phyloP scores from a whole-genome alignment of 2,797 vertebrate genomes.

The Morelia viridis region DNA sequence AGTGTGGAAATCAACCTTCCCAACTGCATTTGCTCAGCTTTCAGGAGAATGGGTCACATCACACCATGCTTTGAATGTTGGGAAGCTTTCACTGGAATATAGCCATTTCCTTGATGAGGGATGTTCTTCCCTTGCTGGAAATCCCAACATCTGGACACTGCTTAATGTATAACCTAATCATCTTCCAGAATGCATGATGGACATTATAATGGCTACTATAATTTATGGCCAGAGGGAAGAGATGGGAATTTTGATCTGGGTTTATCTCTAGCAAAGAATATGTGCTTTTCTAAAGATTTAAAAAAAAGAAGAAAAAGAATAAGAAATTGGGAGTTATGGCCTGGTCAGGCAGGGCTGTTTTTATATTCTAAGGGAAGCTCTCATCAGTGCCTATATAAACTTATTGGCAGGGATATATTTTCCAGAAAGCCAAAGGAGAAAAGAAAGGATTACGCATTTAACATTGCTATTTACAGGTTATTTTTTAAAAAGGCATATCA shows the following conservation, averaged over 20 bases:
- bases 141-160: background rate
- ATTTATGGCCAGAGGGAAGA: slow-evolving; percentile 55
- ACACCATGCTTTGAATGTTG: background rate
- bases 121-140: background rate
- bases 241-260: slow-evolving; percentile 47
- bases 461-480: too few relatives aligned
- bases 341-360: too few relatives aligned
- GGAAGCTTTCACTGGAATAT: background rate
- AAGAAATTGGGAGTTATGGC: too few relatives aligned
- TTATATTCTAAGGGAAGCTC: background rate
- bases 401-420: background rate
- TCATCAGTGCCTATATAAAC: background rate
- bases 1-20: background rate
- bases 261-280: slow-evolving; percentile 47
- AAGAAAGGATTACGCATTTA: background rate
- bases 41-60: slow-evolving; percentile 24
- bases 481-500: background rate
- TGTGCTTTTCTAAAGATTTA: background rate
- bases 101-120: background rate
- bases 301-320: background rate
- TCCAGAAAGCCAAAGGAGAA: background rate
- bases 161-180: background rate
- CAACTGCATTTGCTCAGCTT: background rate
- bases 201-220: background rate
- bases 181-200: background rate